Evolutionary conservation across 2,888 invertebrate species (phyloP).

Genomic region (Drosophila macrospina): DNA sequence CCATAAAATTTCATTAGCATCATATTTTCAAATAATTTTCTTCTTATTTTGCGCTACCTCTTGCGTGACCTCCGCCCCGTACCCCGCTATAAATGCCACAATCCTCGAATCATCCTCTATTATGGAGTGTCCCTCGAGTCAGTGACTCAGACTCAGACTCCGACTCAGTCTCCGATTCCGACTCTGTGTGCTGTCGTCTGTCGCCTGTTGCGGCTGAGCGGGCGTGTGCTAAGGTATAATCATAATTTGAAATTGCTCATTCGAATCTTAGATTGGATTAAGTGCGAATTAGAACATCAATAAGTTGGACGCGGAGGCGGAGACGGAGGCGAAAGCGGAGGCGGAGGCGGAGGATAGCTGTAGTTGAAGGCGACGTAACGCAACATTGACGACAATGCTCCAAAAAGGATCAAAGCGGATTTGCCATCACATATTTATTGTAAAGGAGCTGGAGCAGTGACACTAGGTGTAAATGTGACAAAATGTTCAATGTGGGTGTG

Average conservation of each 20-base stretch:
- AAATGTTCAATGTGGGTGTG: slow-evolving; percentile 45
- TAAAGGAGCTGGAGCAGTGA: slow-evolving; percentile 25
- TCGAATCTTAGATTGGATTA: slow-evolving; percentile 82
- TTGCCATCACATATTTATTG: slow-evolving; percentile 67
- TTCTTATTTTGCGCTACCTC: slow-evolving; percentile 58
- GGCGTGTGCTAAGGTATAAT: slow-evolving; percentile 75
- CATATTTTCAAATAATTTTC: slow-evolving; percentile 81
- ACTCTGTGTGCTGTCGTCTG: slow-evolving; percentile 12
- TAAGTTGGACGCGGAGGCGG: slow-evolving; percentile 58
- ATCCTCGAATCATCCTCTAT: slow-evolving; percentile 47
- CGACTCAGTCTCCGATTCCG: background rate
- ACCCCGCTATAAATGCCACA: slow-evolving; percentile 11
- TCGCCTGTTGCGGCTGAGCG: slow-evolving; percentile 74
- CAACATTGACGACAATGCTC: slow-evolving; percentile 73
- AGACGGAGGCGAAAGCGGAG: background rate
- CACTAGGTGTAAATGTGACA: slow-evolving; percentile 75
- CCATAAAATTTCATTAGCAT: slow-evolving; percentile 82
- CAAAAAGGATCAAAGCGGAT: slow-evolving; percentile 75
- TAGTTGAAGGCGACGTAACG: slow-evolving; percentile 61
- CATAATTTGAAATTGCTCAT: slow-evolving; percentile 83
- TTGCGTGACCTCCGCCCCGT: slow-evolving; percentile 45
- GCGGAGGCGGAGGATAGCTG: background rate
- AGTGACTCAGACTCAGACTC: slow-evolving; percentile 29
- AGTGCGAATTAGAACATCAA: slow-evolving; percentile 82
- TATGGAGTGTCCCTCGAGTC: slow-evolving; percentile 59